Conservation (phyloP, 2,113 vertebrate genomes). For the Eublepharis macularius region DNA sequence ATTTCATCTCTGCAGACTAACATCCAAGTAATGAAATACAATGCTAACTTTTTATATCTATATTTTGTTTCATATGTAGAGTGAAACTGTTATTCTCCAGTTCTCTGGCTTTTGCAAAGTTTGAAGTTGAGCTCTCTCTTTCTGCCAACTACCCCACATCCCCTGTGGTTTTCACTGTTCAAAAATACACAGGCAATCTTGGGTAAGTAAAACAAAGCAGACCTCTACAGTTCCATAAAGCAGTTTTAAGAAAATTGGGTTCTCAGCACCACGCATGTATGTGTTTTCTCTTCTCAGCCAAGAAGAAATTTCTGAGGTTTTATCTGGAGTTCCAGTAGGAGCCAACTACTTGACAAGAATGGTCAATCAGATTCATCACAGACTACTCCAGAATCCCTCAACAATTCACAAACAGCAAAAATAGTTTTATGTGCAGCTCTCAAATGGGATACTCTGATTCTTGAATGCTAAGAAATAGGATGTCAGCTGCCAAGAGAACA, state of each 20-base stretch:
- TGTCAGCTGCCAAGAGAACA: not conserved
- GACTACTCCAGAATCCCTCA: constrained; percentile 59
- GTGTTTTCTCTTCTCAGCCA: constrained; percentile 67
- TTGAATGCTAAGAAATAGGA: not conserved
- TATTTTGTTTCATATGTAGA: constrained; percentile 47
- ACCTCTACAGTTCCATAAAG: not conserved
- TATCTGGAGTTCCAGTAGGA: constrained; percentile 67
- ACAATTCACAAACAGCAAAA: not conserved
- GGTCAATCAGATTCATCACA: constrained; percentile 63
- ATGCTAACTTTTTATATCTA: not conserved
- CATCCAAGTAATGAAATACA: not conserved
- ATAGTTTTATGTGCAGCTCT: not conserved
- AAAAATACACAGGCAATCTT: constrained; percentile 65
- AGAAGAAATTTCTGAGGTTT: constrained; percentile 64
- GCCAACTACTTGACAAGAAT: constrained; percentile 73
- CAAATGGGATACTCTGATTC: not conserved
- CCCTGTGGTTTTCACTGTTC: constrained; percentile 65
- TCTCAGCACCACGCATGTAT: rapidly evolving
- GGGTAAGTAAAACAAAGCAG: constrained; percentile 68
- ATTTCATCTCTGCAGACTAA: not conserved
- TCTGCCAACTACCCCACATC: constrained; percentile 69
- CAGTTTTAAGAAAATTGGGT: rapidly evolving
- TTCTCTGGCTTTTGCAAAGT: constrained; percentile 71
- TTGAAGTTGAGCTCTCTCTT: constrained; percentile 72
- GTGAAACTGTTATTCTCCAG: constrained; percentile 77